phyloP scores from a whole-genome alignment of 2,113 vertebrate species.

The Macaca nemestrina region DNA sequence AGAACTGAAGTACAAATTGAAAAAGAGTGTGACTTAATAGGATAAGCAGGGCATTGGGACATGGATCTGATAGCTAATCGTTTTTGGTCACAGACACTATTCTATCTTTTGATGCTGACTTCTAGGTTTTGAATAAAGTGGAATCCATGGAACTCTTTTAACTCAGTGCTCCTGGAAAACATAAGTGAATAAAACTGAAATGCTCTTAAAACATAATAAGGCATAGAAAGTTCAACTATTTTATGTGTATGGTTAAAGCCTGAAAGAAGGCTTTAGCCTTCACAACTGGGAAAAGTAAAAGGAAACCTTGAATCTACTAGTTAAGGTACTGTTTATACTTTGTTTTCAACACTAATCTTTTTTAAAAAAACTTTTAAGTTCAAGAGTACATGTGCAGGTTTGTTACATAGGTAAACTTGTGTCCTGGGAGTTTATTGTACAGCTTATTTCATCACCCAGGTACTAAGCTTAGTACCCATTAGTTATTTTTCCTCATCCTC shows the following conservation, averaged over 20 bases:
- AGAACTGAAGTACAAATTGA: neutral
- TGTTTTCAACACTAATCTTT: neutral
- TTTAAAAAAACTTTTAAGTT: no score
- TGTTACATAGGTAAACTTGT: no score
- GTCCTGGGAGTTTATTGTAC: no score
- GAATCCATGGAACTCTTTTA: neutral
- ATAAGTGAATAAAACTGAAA: neutral
- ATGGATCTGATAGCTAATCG: neutral
- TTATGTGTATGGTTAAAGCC: neutral
- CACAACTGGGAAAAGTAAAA: neutral
- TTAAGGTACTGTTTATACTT: neutral
- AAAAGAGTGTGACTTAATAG: neutral
- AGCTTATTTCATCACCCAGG: no score
- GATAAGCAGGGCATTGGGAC: neutral
- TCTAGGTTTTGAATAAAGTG: conserved; percentile 15
- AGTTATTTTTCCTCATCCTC: no score
- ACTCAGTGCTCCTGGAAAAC: neutral
- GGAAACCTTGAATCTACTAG: neutral
- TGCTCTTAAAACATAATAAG: neutral
- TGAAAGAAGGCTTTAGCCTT: neutral
- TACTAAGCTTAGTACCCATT: no score
- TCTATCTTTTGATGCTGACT: conserved; percentile 24
- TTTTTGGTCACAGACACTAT: neutral
- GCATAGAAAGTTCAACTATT: neutral
- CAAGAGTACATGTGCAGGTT: no score